Evolutionary conservation across 1,140 invertebrate genomes (phyloP), one percentile per base, ranked within the genome.

Genomic region (Pantala flavescens): DNA sequence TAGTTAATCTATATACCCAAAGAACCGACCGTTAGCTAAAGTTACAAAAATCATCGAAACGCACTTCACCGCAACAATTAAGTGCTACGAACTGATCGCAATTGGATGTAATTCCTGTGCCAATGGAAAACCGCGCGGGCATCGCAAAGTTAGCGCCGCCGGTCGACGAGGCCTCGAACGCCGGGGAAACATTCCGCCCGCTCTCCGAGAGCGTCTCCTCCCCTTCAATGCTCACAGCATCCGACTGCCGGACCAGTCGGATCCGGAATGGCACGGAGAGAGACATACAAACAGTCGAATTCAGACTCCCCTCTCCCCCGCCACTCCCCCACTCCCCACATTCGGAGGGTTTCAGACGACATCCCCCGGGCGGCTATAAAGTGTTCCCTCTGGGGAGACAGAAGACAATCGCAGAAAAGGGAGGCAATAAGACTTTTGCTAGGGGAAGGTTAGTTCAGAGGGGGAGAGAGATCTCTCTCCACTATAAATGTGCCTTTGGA

Each of bases 341-440:
- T 36, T 36, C 28, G 28, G 28, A 36, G 28, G 28, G 28, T 5
- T 5, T 5, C 28, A 36, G 28, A 36, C 49, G 49, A 63, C 49
- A 21, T 21, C 49, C 49, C 49, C 49, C 14, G 49, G 49, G 49
- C n/a, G 16, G 5, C 49, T 63, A 19, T 63, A 21, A 21, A 16
- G 5, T 21, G 5, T 12, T 5, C 49, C 49, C 12, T 12, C 49
- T 12, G 3, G 49, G 49, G 49, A 63, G 49, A 63, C 16, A 12
- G 49, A 63, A 63, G 49, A 63, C 49, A 63, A 63, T 63, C 49
- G n/a, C 3, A 63, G 49, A 63, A 71, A 71, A 36, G 71, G 71
- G 23, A 23, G 28, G 23, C 71, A 24, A 71, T 14, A 19, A 23
- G 23, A 71, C 63, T 7, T 70, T 23, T 23, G 11, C 63, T 63